Conservation (phyloP, 2,797 vertebrate species). For the Craterocephalus amniculus region DNA sequence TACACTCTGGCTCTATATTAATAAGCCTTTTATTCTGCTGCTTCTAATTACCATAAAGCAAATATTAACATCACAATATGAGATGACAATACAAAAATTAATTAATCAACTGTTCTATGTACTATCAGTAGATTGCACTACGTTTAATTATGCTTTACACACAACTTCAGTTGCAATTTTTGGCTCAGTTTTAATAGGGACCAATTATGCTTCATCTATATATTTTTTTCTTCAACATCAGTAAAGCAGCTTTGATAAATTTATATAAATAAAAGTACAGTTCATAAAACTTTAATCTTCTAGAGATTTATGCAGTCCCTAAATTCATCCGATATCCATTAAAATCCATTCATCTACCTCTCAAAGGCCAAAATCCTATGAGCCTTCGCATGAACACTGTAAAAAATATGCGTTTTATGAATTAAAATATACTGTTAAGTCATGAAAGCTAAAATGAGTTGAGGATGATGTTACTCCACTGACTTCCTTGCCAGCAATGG, state of each 20-base stretch:
- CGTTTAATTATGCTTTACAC: not conserved
- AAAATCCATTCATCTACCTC: not conserved
- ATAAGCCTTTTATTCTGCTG: slow-evolving; percentile 53
- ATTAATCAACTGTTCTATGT: slow-evolving; percentile 61
- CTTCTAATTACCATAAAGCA: slow-evolving; percentile 61
- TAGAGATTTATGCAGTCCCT: not conserved
- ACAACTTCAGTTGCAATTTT: not conserved
- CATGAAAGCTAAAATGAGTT: not conserved
- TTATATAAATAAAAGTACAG: not conserved
- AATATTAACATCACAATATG: slow-evolving; percentile 46
- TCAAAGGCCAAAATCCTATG: not conserved
- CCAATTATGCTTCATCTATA: not conserved
- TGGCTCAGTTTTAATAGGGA: not conserved
- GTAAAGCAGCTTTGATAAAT: not conserved
- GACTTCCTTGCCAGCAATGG: not conserved
- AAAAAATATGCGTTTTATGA: not conserved
- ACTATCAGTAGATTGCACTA: slow-evolving; percentile 41
- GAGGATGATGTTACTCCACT: not conserved
- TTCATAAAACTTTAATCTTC: not conserved
- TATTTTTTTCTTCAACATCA: not conserved
- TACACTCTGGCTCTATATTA: slow-evolving; percentile 46
- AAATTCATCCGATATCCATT: not conserved
- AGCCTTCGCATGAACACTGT: not conserved
- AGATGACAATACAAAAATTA: slow-evolving; percentile 54
- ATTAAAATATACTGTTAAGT: not conserved